A percentile compares a stretch with the other conserved stretches of the same genome.
Evolutionary conservation across 2,113 vertebrate genomes (phyloP).

Genomic region (Megaleporinus macrocephalus): DNA sequence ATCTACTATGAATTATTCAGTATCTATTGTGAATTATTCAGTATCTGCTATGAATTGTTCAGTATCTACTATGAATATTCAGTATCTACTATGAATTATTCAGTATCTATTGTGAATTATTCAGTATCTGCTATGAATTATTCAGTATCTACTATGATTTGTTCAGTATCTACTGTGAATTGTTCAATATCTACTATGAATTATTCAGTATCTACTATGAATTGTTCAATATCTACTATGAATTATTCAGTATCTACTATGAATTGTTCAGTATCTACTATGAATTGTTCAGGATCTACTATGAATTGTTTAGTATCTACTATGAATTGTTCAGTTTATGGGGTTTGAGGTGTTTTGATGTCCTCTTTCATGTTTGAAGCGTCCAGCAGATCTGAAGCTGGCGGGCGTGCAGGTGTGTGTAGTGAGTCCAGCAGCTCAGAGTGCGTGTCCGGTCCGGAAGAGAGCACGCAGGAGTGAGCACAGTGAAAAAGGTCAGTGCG

Average conservation of each 20-base stretch:
- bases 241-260: background rate
- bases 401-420: background rate
- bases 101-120: background rate
- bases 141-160: background rate
- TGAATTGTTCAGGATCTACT: background rate
- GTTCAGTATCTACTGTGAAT: background rate
- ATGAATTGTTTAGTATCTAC: background rate
- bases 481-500: slow-evolving; percentile 31
- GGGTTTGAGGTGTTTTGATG: background rate
- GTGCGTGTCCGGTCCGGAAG: slow-evolving; percentile 9
- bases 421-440: background rate
- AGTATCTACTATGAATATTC: too few relatives aligned
- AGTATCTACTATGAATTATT: too few relatives aligned
- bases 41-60: too few relatives aligned
- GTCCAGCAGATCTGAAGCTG: background rate
- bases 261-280: background rate
- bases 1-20: too few relatives aligned
- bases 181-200: background rate
- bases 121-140: background rate
- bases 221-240: background rate
- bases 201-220: background rate
- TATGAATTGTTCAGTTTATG: background rate
- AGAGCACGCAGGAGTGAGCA: slow-evolving; percentile 1
- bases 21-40: too few relatives aligned
- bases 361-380: background rate